A percentile compares a stretch with the other conserved stretches of the same genome.
These are phyloP conservation scores for Protaetia brevitarsis DNA, from an alignment of 1,140 invertebrate species.

Conservation along the genomic window DNA sequence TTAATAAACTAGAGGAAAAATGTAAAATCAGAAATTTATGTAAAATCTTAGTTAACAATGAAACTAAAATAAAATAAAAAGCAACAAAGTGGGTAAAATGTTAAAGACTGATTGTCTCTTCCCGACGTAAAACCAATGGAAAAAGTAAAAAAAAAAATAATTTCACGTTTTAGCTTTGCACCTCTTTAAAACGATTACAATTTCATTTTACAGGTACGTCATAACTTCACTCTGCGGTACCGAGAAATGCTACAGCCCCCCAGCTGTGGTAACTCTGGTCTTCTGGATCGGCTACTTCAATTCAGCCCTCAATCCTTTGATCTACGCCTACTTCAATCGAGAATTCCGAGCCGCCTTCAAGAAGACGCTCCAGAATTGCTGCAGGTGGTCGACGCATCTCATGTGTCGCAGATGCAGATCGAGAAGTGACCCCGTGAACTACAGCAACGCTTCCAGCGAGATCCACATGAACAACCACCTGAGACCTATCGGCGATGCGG, in stretches of 20 bases:
- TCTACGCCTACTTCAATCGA: slow-evolving; percentile 96
- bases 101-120: too few species aligned
- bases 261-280: slow-evolving; percentile 75
- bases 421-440: slow-evolving; percentile 48
- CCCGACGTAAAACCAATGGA: too few species aligned
- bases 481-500: slow-evolving; percentile 30
- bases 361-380: slow-evolving; percentile 85
- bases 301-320: slow-evolving; percentile 91
- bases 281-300: slow-evolving; percentile 99
- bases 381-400: slow-evolving; percentile 47
- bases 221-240: slow-evolving; percentile 74
- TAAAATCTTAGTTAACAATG: too few species aligned
- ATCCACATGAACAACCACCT: slow-evolving; percentile 60
- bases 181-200: neutral
- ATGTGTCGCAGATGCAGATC: slow-evolving; percentile 42
- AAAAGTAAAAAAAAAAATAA: neutral
- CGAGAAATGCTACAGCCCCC: slow-evolving; percentile 65
- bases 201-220: slow-evolving; percentile 65
- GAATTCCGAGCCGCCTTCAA: slow-evolving; percentile 93
- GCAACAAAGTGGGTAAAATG: too few species aligned
- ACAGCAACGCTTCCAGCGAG: slow-evolving; percentile 63
- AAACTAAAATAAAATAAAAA: too few species aligned
- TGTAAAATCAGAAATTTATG: too few species aligned
- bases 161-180: neutral
- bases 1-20: too few species aligned